phyloP scores from a whole-genome alignment of 2,113 vertebrate genomes.

The Hymenochirus boettgeri region DNA sequence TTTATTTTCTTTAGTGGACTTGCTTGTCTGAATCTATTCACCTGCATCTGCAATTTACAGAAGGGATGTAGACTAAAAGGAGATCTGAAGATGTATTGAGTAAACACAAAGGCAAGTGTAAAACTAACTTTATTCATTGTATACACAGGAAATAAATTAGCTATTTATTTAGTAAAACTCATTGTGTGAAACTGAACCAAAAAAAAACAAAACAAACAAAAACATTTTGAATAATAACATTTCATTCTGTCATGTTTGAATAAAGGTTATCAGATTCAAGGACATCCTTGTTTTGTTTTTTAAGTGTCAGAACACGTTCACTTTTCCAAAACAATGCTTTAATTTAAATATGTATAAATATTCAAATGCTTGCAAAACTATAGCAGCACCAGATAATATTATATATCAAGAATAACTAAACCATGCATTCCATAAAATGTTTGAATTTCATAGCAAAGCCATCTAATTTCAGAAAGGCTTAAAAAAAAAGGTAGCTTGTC shows the following conservation, averaged over 20 bases:
- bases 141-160: constrained; percentile 15
- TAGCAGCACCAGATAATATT: constrained; percentile 45
- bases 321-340: constrained; percentile 63
- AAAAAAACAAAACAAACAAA: constrained; percentile 22
- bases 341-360: constrained; percentile 74
- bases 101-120: background rate
- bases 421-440: constrained; percentile 1
- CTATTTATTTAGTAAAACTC: constrained; percentile 25
- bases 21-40: too few species aligned
- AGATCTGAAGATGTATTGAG: background rate
- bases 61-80: background rate
- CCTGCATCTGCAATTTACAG: background rate
- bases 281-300: constrained; percentile 61
- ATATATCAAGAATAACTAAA: constrained; percentile 46
- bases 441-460: constrained; percentile 10
- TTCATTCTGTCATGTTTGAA: constrained; percentile 70
- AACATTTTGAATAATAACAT: constrained; percentile 73
- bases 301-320: constrained; percentile 60
- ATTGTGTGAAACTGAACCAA: constrained; percentile 23
- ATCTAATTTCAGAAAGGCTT: too few species aligned
- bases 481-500: background rate
- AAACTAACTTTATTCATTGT: constrained; percentile 17
- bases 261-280: constrained; percentile 63
- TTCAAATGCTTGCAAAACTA: constrained; percentile 55
- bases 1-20: too few species aligned